A percentile compares a stretch with the other conserved stretches of the same genome.
Evolutionary conservation across 2,888 invertebrate species (phyloP).

Genomic region (Mystacides longicornis): DNA sequence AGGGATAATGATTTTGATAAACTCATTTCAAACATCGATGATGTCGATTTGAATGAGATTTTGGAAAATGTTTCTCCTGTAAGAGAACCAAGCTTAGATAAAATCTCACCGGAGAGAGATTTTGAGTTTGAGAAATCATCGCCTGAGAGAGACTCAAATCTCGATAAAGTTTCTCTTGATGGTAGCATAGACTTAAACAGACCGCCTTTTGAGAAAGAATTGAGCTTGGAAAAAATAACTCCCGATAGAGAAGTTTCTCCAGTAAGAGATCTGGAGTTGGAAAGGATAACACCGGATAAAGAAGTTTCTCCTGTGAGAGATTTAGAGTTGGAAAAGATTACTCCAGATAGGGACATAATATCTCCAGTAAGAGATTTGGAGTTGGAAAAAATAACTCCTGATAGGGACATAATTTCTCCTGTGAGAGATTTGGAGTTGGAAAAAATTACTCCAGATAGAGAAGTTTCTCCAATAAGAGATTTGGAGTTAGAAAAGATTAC

Average conservation of each 20-base stretch:
- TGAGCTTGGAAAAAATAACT: neutral
- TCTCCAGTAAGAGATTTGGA: neutral
- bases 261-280: neutral
- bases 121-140: neutral
- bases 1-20: neutral
- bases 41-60: neutral
- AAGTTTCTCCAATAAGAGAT: neutral
- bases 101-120: neutral
- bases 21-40: neutral
- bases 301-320: neutral
- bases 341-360: neutral
- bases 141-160: neutral
- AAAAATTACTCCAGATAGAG: neutral
- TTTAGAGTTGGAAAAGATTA: neutral
- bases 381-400: neutral
- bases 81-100: neutral
- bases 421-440: neutral
- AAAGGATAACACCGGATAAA: neutral
- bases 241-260: neutral
- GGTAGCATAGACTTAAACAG: neutral
- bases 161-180: neutral
- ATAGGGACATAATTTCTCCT: neutral
- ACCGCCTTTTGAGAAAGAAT: neutral
- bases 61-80: neutral
- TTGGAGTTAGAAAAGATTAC: constrained; percentile 1